phyloP scores from a whole-genome alignment of 2,888 invertebrate genomes.

The Torymus tubicola region DNA sequence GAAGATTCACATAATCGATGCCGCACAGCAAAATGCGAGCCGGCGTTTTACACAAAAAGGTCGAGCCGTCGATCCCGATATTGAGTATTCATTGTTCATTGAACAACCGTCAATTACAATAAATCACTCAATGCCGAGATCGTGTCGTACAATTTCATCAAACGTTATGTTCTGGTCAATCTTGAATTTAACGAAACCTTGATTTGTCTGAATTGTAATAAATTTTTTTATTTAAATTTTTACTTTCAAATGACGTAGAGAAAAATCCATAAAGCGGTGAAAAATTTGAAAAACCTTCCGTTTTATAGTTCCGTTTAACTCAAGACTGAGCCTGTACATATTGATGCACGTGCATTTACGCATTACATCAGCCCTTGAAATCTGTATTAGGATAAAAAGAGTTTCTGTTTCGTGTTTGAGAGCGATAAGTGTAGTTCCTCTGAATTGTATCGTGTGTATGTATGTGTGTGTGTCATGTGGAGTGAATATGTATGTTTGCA shows the following conservation, averaged over 20 bases:
- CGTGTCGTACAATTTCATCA: constrained; percentile 13
- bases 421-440: constrained; percentile 25
- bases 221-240: too few relatives aligned
- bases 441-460: constrained; percentile 16
- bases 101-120: not conserved
- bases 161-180: constrained; percentile 20
- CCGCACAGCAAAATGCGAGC: constrained; percentile 49
- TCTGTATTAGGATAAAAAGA: constrained; percentile 60
- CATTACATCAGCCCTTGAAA: constrained; percentile 66
- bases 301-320: constrained; percentile 32
- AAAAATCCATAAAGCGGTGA: constrained; percentile 10
- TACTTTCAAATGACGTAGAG: not conserved
- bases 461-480: constrained; percentile 7
- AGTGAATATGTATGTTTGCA: not conserved
- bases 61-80: not conserved
- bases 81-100: not conserved
- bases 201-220: too few relatives aligned
- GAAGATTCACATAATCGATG: constrained; percentile 15
- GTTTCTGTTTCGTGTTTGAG: constrained; percentile 48
- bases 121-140: not conserved
- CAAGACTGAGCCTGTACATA: constrained; percentile 21
- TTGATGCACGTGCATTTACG: constrained; percentile 49
- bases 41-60: constrained; percentile 37
- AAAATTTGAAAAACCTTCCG: constrained; percentile 26
- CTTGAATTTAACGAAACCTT: constrained; percentile 21